Conservation (phyloP, 2,888 invertebrate species). For the Labia minor region DNA sequence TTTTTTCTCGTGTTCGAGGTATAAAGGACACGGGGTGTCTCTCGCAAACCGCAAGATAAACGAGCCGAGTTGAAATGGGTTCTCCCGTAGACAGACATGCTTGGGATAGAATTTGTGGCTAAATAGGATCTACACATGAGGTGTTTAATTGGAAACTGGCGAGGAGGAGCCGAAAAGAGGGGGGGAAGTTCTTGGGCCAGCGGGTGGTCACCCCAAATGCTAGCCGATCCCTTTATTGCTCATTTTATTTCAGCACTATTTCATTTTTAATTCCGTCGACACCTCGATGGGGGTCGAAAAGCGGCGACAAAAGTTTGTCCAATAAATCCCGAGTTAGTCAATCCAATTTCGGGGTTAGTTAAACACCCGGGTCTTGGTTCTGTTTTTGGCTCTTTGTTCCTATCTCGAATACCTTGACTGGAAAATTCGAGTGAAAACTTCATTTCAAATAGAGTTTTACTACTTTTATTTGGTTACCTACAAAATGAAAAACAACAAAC, state of each 20-base stretch:
- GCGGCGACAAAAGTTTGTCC: neutral
- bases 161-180: neutral
- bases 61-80: constrained; percentile 5
- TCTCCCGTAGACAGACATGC: constrained; percentile 1
- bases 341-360: constrained; percentile 13
- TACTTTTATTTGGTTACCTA: too few relatives aligned
- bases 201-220: neutral
- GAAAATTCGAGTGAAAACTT: too few relatives aligned
- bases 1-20: neutral
- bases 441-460: too few relatives aligned
- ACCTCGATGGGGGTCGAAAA: neutral
- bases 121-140: constrained; percentile 7
- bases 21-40: neutral
- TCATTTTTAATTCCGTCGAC: constrained; percentile 24
- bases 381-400: too few relatives aligned
- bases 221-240: constrained; percentile 21
- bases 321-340: neutral
- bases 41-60: constrained; percentile 8
- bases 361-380: neutral
- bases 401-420: too few relatives aligned
- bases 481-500: too few relatives aligned
- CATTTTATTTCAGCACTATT: constrained; percentile 25
- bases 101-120: constrained; percentile 1
- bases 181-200: neutral
- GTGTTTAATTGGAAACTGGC: neutral